Conservation (phyloP, 2,888 invertebrate species). For the Bruchidius siliquastri region DNA sequence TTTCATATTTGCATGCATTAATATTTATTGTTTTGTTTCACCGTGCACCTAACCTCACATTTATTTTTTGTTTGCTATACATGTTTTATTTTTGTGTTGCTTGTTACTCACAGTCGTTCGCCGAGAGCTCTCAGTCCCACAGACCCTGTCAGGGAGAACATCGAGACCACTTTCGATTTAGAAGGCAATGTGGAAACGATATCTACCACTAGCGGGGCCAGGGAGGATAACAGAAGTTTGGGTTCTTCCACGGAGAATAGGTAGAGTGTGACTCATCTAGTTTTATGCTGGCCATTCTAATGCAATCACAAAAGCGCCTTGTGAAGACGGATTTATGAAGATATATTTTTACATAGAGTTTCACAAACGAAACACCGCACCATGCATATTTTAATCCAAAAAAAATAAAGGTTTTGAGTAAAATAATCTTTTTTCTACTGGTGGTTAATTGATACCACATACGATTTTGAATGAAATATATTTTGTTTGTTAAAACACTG, state of each 20-base stretch:
- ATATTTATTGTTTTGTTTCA: background rate
- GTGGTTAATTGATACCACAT: too few relatives aligned
- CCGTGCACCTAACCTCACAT: background rate
- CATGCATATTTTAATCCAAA: too few relatives aligned
- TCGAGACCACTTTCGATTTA: slow-evolving; percentile 82
- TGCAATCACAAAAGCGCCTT: too few relatives aligned
- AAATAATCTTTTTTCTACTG: too few relatives aligned
- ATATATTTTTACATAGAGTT: too few relatives aligned
- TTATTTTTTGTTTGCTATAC: background rate
- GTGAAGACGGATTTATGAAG: too few relatives aligned
- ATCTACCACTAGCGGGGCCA: slow-evolving; percentile 77
- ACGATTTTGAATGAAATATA: too few relatives aligned
- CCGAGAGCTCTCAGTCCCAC: slow-evolving; percentile 46
- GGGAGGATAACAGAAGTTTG: slow-evolving; percentile 56
- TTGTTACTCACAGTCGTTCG: slow-evolving; percentile 38
- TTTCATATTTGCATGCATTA: slow-evolving; percentile 1
- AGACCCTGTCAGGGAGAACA: slow-evolving; percentile 63
- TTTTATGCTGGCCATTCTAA: too few relatives aligned
- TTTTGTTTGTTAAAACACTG: too few relatives aligned
- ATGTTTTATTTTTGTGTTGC: slow-evolving; percentile 18
- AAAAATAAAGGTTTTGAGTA: too few relatives aligned
- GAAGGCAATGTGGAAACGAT: slow-evolving; percentile 91
- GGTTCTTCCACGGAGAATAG: slow-evolving; percentile 77
- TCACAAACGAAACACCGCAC: too few relatives aligned
- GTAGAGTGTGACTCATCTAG: slow-evolving; percentile 47